Conservation (phyloP, 2,113 vertebrate genomes). For the Tricholaema leucomelas region DNA sequence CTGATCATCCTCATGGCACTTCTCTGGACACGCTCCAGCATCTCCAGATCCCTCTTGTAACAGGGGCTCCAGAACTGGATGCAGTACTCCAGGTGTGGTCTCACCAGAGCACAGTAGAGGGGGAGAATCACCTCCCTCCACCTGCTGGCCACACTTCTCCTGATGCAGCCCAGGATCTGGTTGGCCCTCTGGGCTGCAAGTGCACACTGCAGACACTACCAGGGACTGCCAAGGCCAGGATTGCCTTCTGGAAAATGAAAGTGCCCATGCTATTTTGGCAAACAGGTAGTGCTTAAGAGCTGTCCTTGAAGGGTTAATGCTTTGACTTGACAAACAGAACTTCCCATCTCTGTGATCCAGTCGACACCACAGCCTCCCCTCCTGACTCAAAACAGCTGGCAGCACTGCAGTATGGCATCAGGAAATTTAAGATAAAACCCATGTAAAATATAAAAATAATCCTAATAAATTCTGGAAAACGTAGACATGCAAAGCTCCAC, state of each 20-base stretch:
- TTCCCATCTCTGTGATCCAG: neutral
- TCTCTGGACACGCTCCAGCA: too few species aligned
- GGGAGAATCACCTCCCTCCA: too few species aligned
- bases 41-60: too few species aligned
- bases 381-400: conserved; percentile 36
- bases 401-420: neutral
- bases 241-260: neutral
- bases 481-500: conserved; percentile 27
- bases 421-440: conserved; percentile 37
- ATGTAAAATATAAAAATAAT: conserved; percentile 21
- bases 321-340: neutral
- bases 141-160: too few species aligned
- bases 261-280: fast-evolving
- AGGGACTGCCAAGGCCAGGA: neutral
- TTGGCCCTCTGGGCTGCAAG: too few species aligned
- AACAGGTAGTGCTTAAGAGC: neutral
- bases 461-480: conserved; percentile 54
- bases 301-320: neutral
- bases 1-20: too few species aligned
- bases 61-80: too few species aligned
- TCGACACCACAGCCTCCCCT: conserved; percentile 1
- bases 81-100: too few species aligned
- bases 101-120: too few species aligned
- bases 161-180: too few species aligned
- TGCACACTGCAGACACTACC: too few species aligned